Base-by-base conservation (phyloP, 2,113 vertebrate genomes). In the Dryoscopus gambensis region DNA sequence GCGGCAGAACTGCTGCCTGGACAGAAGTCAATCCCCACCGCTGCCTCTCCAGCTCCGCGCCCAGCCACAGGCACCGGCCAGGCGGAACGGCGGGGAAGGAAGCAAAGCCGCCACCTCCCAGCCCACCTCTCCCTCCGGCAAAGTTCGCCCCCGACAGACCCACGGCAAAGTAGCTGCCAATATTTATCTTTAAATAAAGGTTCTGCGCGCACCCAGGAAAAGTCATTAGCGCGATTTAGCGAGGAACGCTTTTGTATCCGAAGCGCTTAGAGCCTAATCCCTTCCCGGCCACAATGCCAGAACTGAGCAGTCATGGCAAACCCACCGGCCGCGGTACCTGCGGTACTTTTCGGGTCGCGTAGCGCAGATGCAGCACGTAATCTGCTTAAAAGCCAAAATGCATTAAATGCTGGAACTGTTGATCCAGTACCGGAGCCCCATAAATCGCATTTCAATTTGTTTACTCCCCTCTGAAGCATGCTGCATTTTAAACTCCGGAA, bases 371-470 rank as follows among this genome's bases (percentile, higher is more conserved):
- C 21, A 52, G 63, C 87, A 28, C 50, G 7, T 55, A 88, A 97
- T 96, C 95, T 84, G 77, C 96, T 96, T 92, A 95, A 96, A 95
- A 97, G 70, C 93, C 93, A 71, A 90, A 97, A 92, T 15, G 74
- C 9, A 94, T 96, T 93, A 95, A 95, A 93, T 5, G 69, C 80
- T 78, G 89, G 77, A 90, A 82, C 85, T 75, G 93, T 75, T 67
- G 84, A 79, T 70, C 69, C 24, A 10, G 37, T 27, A 76, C 11
- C n/a, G 33, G 35, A 87, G 79, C 91, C 59, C 76, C 64, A 25
- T n/a, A 92, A 96, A 95, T 73, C 30, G 89, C 86, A 50, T 92
- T 74, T 53, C 92, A 35, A 85, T 97, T 96, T 89, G 92, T 93
- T 97, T 77, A 76, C 93, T 95, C 87, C 89, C 91, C 68, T 20